Evolutionary conservation across 2,797 vertebrate genomes (phyloP), one percentile per base, ranked within the genome.

Genomic region (Pelodytes ibericus): DNA sequence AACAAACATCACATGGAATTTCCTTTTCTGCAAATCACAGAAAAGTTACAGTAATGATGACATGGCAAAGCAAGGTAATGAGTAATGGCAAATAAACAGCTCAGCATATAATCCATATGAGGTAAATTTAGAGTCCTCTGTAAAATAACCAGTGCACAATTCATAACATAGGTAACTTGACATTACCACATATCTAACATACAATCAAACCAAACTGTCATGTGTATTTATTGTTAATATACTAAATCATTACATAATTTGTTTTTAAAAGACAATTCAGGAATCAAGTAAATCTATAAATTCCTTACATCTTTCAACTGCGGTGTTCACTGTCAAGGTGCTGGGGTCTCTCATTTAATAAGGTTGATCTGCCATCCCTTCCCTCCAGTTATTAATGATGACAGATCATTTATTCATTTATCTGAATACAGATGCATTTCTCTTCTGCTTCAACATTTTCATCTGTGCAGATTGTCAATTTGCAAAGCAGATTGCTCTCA

Each of bases 181-280:
- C 8, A 47, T 47, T 15, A 47, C 44, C 1, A 47, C 18, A 18
- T 4, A 47, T 47, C 18, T 16, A 18, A 4, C 44, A 15, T 47
- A 10, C 18, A 47, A 44, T 44, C 41, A 44, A 53, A 53, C 16
- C 49, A 22, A n/a, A 53, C 24, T 53, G 49, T 24, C 49, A 69
- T 60, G 49, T 29, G 26, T 29, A 68, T n/a, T 74, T 57, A 60
- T 13, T 9, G 63, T 27, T 59, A 60, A 60, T 61, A 20, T 53
- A 71, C 62, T 79, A 80, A 53, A 75, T 81, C 60, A 49, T 84
- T 84, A 84, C 60, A 85, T 74, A 85, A 86, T 87, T 1, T 4
- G 83, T 86, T 85, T 53, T 85, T 84, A 85, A 86, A 86, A 84
- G 82, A 86, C 53, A 82, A 86, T 81, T 44, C 75, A 81, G 68